phyloP scores from a whole-genome alignment of 1,140 invertebrate genomes.

The Drosophila gunungcola region DNA sequence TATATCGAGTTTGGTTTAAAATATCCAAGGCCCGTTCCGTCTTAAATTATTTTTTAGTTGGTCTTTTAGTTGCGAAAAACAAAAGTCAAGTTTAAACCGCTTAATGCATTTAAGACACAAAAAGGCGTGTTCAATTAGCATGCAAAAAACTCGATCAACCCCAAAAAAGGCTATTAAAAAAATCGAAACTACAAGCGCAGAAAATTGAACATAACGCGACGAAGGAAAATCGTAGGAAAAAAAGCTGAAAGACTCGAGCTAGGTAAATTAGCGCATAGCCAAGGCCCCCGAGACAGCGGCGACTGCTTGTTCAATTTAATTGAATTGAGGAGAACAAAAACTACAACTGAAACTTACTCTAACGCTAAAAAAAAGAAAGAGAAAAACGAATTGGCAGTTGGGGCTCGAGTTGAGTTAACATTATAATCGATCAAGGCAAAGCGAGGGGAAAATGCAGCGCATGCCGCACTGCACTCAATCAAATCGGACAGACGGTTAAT shows the following conservation, averaged over 20 bases:
- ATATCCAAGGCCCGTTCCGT: slow-evolving; percentile 25
- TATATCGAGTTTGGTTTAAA: slow-evolving; percentile 10
- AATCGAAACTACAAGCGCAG: slow-evolving; percentile 67
- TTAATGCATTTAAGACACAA: slow-evolving; percentile 71
- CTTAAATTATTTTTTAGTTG: slow-evolving; percentile 19
- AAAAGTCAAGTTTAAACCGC: slow-evolving; percentile 73
- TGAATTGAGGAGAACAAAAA: slow-evolving; percentile 61
- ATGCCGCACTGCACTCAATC: slow-evolving; percentile 72
- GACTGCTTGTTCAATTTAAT: slow-evolving; percentile 76
- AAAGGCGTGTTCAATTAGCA: slow-evolving; percentile 82
- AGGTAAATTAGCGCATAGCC: slow-evolving; percentile 69
- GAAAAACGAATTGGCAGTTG: slow-evolving; percentile 40
- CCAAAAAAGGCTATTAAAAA: slow-evolving; percentile 37
- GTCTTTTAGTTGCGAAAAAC: slow-evolving; percentile 20
- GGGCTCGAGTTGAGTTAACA: slow-evolving; percentile 66
- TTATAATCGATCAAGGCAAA: slow-evolving; percentile 83
- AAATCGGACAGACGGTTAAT: slow-evolving; percentile 67
- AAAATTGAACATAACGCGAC: slow-evolving; percentile 76
- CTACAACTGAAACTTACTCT: slow-evolving; percentile 42
- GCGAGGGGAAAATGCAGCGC: slow-evolving; percentile 66
- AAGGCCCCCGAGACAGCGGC: slow-evolving; percentile 60
- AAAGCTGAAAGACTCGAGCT: slow-evolving; percentile 54
- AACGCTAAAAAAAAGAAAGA: slow-evolving; percentile 32
- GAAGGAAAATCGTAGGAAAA: slow-evolving; percentile 51
- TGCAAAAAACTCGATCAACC: slow-evolving; percentile 62